phyloP scores from a whole-genome alignment of 2,888 invertebrate genomes.

The Pterostichus madidus region DNA sequence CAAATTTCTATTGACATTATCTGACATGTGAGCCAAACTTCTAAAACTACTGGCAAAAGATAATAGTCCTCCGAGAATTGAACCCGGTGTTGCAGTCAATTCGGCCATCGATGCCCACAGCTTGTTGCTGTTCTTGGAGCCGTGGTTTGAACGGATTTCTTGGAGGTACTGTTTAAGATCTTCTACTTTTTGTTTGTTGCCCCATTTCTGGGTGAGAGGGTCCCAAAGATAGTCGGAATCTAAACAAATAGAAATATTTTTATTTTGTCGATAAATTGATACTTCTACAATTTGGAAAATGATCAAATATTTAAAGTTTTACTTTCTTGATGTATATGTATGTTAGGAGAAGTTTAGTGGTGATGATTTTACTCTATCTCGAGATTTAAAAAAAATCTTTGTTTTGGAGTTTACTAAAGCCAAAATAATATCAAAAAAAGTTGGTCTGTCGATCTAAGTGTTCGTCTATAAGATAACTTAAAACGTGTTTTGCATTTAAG shows the following conservation, averaged over 20 bases:
- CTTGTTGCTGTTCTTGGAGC: constrained; percentile 77
- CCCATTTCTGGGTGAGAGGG: constrained; percentile 84
- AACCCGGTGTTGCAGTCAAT: constrained; percentile 83
- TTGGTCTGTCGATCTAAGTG: too few species aligned
- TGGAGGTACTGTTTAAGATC: constrained; percentile 79
- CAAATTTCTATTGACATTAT: constrained; percentile 84
- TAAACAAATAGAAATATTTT: constrained; percentile 27
- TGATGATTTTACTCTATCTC: too few species aligned
- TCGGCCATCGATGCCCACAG: constrained; percentile 87
- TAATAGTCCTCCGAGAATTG: constrained; percentile 77
- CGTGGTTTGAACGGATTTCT: constrained; percentile 76
- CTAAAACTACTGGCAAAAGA: constrained; percentile 76
- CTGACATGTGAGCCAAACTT: constrained; percentile 83
- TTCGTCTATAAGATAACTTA: too few species aligned
- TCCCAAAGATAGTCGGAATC: constrained; percentile 78
- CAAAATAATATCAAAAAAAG: too few species aligned
- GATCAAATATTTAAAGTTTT: too few species aligned
- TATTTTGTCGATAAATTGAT: too few species aligned
- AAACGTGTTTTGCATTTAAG: too few species aligned
- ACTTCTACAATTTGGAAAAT: too few species aligned
- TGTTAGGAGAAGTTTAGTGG: too few species aligned
- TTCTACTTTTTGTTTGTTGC: constrained; percentile 80
- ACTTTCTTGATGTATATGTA: too few species aligned
- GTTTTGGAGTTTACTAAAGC: too few species aligned
- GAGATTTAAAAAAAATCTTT: too few species aligned